Base-by-base conservation (phyloP, 2,113 vertebrate species). In the Morone saxatilis region DNA sequence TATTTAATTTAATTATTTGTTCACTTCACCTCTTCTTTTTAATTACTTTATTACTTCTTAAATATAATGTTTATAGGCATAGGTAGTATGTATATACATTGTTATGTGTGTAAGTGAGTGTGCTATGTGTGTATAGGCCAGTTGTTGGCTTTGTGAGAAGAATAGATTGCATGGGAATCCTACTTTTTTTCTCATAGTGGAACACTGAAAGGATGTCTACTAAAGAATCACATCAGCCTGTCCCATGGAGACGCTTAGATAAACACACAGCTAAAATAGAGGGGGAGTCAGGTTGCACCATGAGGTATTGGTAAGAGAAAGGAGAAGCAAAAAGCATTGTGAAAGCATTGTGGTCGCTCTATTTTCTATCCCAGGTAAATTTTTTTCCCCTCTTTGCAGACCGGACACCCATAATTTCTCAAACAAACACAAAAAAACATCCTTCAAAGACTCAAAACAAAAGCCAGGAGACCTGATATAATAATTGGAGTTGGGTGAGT, bases 231-330 rank as follows among this genome's bases (percentile, higher is more conserved):
- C 87, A 89, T 89, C 89, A 66, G 91, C 68, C 88, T 73, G 89
- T 94, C 92, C 94, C 94, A 83, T 84, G 73, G 94, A 94, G 94
- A 95, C 90, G 66, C 87, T 94, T 94, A 92, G 94, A 93, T 94
- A 95, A 96, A 95, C 94, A 94, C 94, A 85, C 56, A 76, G 84
- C 83, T 92, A 90, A 94, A 94, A 95, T 91, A 91, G 89, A 84
- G 43, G 62, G 71, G 81, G 94, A 92, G 93, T 96, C 93, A 48
- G 73, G 89, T 95, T 95, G 83, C 95, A 91, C 82, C 88, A 81
- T 75, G 81, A 88, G 87, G 85, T 81, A 87, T 81, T 84, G 80
- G 88, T 84, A 89, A 91, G 90, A 95, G 91, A 94, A 95, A 94
- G 81, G 90, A 88, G 86, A 82, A 82, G 90, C 86, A 84, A 89